Evolutionary conservation across 2,888 invertebrate genomes (phyloP), one percentile per base, ranked within the genome.

Genomic region (Thera britannica): DNA sequence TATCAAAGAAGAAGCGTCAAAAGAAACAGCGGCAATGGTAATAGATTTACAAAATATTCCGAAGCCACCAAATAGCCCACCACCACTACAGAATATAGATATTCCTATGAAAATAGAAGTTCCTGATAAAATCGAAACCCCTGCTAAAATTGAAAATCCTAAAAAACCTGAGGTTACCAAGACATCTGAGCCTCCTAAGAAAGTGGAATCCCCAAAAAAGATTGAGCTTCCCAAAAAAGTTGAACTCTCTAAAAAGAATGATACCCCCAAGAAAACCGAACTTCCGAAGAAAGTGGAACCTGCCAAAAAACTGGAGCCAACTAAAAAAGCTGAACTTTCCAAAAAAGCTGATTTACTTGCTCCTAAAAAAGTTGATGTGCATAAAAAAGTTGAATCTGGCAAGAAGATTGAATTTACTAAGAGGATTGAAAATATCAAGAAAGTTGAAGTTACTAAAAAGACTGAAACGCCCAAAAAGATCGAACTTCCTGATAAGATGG

Each of bases 41-140:
- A 65, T 73, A 58, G 78, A 79, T 48, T 69, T 79, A 36, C 67
- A 72, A 36, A 76, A 72, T 67, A 82, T 87, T 46, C 87, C 87
- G 0, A 87, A 88, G 71, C 87, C 86, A 2, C 83, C 90, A 3
- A 83, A 83, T 58, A 86, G 87, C 9, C 88, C 89, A 7, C 88
- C 90, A 1, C 84, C 84, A 38, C 76, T 60, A 35, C 73, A 69
- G 62, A 71, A 64, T 57, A 51, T 68, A 57, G 68, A 71, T 8
- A 44, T 62, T 52, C 67, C 71, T 8, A 63, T 65, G 62, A 71
- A 65, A 58, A 65, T 62, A 1, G 72, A 72, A 64, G 54, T 70
- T 12, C 69, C 71, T 12, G 69, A 70, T 34, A 72, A 72, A 62
- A 58, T 67, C 1, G 69, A 69, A 41, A 23, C n/a, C 6, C 62